Conservation (phyloP, 23 tunicate species). For the Ciona savignyi region DNA sequence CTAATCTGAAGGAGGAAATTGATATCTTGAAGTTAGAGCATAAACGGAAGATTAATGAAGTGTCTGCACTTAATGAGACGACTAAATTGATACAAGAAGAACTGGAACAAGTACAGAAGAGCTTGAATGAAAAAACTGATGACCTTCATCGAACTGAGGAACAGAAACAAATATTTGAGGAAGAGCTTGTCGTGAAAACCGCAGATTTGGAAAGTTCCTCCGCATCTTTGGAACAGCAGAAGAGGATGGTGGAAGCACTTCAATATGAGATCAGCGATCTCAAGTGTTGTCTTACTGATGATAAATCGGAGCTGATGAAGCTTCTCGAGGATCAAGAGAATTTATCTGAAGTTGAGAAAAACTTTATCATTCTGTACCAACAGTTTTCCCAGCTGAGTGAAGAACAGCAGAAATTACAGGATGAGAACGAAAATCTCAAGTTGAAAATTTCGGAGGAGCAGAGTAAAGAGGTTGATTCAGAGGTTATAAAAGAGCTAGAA, state of each 20-base stretch:
- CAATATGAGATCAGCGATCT: neutral
- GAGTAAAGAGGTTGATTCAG: neutral
- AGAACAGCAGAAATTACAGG: neutral
- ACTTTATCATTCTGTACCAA: neutral
- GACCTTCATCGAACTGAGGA: neutral
- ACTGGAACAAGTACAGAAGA: neutral
- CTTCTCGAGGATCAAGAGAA: neutral
- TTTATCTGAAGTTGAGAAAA: neutral
- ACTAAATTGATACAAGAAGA: neutral
- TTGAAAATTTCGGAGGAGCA: neutral
- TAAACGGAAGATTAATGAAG: neutral
- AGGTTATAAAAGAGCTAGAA: neutral
- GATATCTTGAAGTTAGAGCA: neutral
- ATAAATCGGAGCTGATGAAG: neutral
- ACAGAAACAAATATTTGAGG: neutral
- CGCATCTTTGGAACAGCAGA: neutral
- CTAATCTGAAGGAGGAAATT: neutral
- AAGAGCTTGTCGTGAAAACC: neutral
- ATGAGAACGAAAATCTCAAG: neutral
- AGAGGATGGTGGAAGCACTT: neutral
- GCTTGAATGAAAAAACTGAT: neutral
- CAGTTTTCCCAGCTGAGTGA: neutral
- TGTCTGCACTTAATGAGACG: neutral
- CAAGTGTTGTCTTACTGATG: neutral
- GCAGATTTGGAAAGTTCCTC: neutral